Conservation (phyloP, 1,140 invertebrate species). For the Scylla paramamosain region DNA sequence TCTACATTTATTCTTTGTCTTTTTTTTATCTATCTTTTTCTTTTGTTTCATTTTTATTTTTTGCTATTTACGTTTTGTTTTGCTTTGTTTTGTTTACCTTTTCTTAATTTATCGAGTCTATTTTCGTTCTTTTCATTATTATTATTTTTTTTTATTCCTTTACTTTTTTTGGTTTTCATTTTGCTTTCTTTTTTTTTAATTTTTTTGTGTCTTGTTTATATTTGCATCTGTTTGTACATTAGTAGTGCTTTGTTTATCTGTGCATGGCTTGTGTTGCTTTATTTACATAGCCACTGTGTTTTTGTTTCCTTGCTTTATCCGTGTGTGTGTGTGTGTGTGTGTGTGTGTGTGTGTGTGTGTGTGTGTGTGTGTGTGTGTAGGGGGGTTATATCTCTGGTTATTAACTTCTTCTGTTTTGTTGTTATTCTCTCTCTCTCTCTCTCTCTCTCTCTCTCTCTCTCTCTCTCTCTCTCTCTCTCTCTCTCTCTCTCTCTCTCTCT, state of each 20-base stretch:
- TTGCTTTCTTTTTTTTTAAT: no score
- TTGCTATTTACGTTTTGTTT: neutral
- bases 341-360: conserved; percentile 20
- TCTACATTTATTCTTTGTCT: no score
- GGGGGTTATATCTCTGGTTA: neutral
- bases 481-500: neutral
- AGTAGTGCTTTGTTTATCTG: no score
- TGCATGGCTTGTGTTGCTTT: no score
- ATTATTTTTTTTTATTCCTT: neutral
- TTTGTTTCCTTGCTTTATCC: neutral
- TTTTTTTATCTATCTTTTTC: no score
- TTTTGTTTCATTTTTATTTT: neutral
- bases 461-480: conserved; percentile 35
- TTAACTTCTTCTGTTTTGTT: neutral
- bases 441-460: conserved; percentile 53
- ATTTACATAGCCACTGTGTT: neutral
- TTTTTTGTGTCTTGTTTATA: neutral
- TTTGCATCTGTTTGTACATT: no score
- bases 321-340: conserved; percentile 20
- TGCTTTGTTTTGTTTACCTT: neutral
- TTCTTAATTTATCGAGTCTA: neutral
- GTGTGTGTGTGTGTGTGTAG: neutral
- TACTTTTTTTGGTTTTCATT: no score
- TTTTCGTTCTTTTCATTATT: neutral
- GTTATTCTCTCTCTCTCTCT: conserved; percentile 45